phyloP scores from a whole-genome alignment of 2,888 invertebrate species.

The Panorpa germanica region DNA sequence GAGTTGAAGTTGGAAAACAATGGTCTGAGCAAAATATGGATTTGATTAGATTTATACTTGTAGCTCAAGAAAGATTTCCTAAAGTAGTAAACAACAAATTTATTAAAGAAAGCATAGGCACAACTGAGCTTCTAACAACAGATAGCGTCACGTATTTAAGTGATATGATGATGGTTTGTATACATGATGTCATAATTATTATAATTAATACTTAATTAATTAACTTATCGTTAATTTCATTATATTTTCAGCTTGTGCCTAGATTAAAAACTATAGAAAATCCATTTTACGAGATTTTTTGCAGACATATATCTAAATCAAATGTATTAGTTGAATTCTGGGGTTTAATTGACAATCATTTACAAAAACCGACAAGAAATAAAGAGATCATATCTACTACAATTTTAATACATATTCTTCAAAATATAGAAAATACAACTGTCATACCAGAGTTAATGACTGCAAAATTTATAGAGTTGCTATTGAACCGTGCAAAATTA shows the following conservation, averaged over 20 bases:
- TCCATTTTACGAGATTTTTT: slow-evolving; percentile 43
- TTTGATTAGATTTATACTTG: slow-evolving; percentile 38
- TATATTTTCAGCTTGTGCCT: slow-evolving; percentile 32
- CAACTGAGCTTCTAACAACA: slow-evolving; percentile 32
- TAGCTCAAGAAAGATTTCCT: slow-evolving; percentile 25
- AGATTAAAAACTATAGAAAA: slow-evolving; percentile 36
- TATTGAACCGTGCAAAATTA: slow-evolving; percentile 40
- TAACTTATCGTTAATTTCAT: slow-evolving; percentile 8
- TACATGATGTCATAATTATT: slow-evolving; percentile 4
- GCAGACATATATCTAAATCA: slow-evolving; percentile 29
- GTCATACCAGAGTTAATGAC: slow-evolving; percentile 38
- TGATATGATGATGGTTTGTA: slow-evolving; percentile 41
- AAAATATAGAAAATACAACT: slow-evolving; percentile 26
- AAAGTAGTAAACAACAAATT: slow-evolving; percentile 28
- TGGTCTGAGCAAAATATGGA: slow-evolving; percentile 45
- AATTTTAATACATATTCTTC: slow-evolving; percentile 34
- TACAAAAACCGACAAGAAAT: slow-evolving; percentile 31
- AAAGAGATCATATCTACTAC: slow-evolving; percentile 38
- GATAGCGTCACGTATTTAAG: slow-evolving; percentile 34
- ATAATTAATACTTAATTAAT: slow-evolving; percentile 14
- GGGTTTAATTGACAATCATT: slow-evolving; percentile 27
- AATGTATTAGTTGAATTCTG: slow-evolving; percentile 34
- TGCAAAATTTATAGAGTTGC: slow-evolving; percentile 41
- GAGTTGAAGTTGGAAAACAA: slow-evolving; percentile 36
- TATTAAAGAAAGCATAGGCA: slow-evolving; percentile 34